Base-by-base conservation (phyloP, 2,797 vertebrate genomes). In the Bufotes viridis region DNA sequence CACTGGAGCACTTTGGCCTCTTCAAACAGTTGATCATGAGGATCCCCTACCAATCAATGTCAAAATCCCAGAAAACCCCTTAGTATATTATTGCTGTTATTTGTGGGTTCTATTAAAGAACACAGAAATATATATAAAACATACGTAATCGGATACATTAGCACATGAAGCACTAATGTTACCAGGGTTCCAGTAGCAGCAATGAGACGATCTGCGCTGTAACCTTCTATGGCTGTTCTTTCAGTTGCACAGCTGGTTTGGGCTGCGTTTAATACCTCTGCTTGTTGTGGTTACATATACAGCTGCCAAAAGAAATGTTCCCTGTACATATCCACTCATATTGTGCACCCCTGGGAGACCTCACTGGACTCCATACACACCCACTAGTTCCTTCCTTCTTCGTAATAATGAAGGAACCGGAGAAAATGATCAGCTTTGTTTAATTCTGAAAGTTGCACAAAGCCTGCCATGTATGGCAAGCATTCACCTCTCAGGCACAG, bases 401-500 rank as follows among this genome's bases (percentile, higher is more conserved):
- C 1, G 0, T 85, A 49, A 53, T 86, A 90, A 90, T 81, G 24
- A 20, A 49, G 18, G 18, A 49, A 74, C 18, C 34, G 5, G 34
- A 87, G 49, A 90, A 88, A 89, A 67, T 80, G 15, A 8, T 53
- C 85, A 91, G 81, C 34, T 91, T 89, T 17, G 63, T 87, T 78
- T 85, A 78, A 86, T 88, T 76, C 89, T 61, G 17, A 91, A 90
- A 84, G 42, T 90, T 12, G 70, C 69, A 86, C 67, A 90, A 91
- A 91, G 90, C 84, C 83, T 87, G 87, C 89, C 24, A 58, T 65
- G 42, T 84, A 92, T 29, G 76, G 34, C 84, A 91, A 89, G 86
- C 81, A 90, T 86, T 92, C 88, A 90, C 67, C 87, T 90, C 90
- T 89, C 83, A 88, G 91, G 78, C 88, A 87, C 92, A 93, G 91